Evolutionary conservation across 2,113 vertebrate genomes (phyloP).

Genomic region (Paralichthys olivaceus): DNA sequence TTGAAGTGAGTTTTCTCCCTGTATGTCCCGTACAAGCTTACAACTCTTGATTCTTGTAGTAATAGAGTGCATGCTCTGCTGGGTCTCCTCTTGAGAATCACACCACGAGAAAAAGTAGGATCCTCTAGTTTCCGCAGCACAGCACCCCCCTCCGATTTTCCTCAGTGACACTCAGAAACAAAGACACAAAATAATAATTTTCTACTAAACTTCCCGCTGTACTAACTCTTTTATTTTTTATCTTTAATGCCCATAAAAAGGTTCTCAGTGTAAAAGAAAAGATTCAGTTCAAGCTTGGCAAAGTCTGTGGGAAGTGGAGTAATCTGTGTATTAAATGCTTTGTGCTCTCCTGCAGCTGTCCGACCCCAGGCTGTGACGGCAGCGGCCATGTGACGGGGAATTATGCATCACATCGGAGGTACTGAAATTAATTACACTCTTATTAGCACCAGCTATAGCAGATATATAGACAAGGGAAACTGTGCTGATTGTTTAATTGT

Average conservation of each 20-base stretch:
- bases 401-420: constrained; percentile 88
- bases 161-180: constrained; percentile 43
- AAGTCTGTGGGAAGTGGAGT: constrained; percentile 56
- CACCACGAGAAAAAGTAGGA: constrained; percentile 58
- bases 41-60: constrained; percentile 78
- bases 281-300: constrained; percentile 49
- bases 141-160: constrained; percentile 30
- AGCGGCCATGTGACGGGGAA: constrained; percentile 88
- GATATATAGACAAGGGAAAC: constrained; percentile 48
- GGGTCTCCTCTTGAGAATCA: constrained; percentile 60
- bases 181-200: constrained; percentile 37
- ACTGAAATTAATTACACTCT: constrained; percentile 73
- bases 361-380: constrained; percentile 88
- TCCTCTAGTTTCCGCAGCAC: constrained; percentile 65
- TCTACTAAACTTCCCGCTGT: constrained; percentile 83
- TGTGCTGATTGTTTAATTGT: constrained; percentile 59
- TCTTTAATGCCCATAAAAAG: constrained; percentile 51
- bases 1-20: constrained; percentile 81
- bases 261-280: constrained; percentile 56
- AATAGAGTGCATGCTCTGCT: constrained; percentile 81
- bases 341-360: constrained; percentile 82
- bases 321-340: constrained; percentile 69
- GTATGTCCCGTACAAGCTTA: constrained; percentile 73
- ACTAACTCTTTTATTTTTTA: constrained; percentile 75
- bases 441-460: constrained; percentile 58